Evolutionary conservation across 2,888 invertebrate species (phyloP).

Genomic region (Leptopilina syphax): DNA sequence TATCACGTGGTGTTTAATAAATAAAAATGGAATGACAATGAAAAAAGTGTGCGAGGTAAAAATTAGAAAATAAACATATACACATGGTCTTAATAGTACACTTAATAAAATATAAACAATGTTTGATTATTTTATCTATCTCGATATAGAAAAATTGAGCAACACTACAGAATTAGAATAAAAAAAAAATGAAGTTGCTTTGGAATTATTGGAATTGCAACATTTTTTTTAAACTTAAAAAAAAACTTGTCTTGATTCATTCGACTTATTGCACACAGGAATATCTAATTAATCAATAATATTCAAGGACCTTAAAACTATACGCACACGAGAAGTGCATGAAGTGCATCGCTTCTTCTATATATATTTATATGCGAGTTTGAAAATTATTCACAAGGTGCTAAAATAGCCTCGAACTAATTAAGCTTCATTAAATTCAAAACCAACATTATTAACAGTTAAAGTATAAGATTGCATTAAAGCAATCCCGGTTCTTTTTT

Average conservation of each 20-base stretch:
- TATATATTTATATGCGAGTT: background rate
- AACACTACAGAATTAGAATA: background rate
- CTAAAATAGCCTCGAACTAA: constrained; percentile 19
- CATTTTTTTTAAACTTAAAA: constrained; percentile 10
- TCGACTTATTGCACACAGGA: constrained; percentile 35
- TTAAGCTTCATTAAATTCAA: constrained; percentile 9
- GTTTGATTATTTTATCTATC: background rate
- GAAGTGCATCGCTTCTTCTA: constrained; percentile 4
- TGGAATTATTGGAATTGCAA: background rate
- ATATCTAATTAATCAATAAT: constrained; percentile 25
- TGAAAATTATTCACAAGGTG: constrained; percentile 19
- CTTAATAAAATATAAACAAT: background rate
- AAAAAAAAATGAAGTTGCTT: constrained; percentile 8
- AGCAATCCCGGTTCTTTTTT: background rate
- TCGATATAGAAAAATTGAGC: constrained; percentile 33
- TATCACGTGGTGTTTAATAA: constrained; percentile 28
- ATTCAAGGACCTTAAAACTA: constrained; percentile 9
- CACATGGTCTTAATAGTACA: background rate
- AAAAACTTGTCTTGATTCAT: constrained; percentile 10
- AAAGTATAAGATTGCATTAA: constrained; percentile 11
- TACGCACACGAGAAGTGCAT: background rate
- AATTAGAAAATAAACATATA: constrained; percentile 25
- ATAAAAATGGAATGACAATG: constrained; percentile 40
- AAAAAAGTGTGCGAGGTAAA: constrained; percentile 18
- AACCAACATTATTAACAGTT: background rate